Base-by-base conservation (phyloP, 2,113 vertebrate species). In the Artemisiospiza belli region DNA sequence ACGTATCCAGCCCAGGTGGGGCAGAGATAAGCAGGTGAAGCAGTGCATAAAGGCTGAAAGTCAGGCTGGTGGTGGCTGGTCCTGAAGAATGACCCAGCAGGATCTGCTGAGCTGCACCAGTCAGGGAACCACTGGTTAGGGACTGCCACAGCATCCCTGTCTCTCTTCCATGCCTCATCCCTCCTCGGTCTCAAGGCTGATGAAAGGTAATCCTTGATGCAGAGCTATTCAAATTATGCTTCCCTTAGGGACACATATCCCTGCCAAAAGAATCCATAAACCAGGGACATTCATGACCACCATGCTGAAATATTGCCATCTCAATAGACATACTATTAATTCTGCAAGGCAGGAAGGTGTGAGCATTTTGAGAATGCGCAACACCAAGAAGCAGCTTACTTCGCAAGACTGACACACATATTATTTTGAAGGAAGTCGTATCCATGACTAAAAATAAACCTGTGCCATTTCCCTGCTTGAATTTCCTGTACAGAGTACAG, bases 401-500 rank as follows among this genome's bases (percentile, higher is more conserved):
- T 84, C 74, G 75, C 49, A 90, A 84, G 61, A 20, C 13, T 9
- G 61, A 93, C 47, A 54, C 39, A 6, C 2, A 0, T 51, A 64
- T 39, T 96, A 84, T 90, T 94, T 92, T 87, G 76, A 93, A 93
- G 76, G 86, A 96, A 96, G 54, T 78, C 8, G 7, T 87, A 76
- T 76, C 80, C 83, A 51, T 72, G 62, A 43, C 93, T 91, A 90
- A 94, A 96, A 94, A 95, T 92, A 96, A 93, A 84, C n/a, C 37
- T 39, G 33, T 67, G 62, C 37, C 3, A 1, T 90, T 96, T 96
- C 64, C 86, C 66, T 89, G 28, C 73, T 87, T 84, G 83, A 92
- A 96, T 79, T 97, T 96, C 95, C 96, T 94, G 90, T 43, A 78
- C 90, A 72, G 88, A 84, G n/a, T 70, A 94, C 73, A 75, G 73